A percentile compares a stretch with the other conserved stretches of the same genome.
Conservation (phyloP, 2,113 vertebrate genomes). For the Acrocephalus arundinaceus region DNA sequence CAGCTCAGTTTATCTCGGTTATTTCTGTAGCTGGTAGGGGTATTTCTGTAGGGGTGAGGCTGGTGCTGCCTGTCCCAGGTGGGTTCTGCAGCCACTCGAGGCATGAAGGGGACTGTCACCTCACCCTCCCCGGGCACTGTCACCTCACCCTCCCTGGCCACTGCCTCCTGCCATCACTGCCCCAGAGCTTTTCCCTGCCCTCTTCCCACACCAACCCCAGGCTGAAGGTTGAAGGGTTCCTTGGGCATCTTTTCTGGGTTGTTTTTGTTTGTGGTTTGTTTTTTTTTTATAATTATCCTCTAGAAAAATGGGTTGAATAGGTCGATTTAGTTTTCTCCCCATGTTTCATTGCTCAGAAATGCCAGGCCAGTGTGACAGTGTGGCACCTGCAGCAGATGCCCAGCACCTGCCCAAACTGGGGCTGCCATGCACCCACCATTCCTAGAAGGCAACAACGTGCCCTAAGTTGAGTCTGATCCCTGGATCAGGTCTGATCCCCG, state of each 20-base stretch:
- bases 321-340: neutral
- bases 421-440: accelerated
- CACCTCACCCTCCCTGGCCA: neutral
- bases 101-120: neutral
- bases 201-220: accelerated
- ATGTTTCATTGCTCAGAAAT: neutral
- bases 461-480: neutral
- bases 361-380: neutral
- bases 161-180: accelerated
- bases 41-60: neutral
- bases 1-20: neutral
- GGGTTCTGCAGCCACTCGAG: neutral
- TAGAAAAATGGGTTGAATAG: neutral
- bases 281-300: neutral
- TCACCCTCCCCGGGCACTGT: neutral
- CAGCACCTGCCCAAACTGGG: neutral
- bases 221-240: neutral
- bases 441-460: neutral
- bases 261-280: neutral
- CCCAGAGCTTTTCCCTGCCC: neutral
- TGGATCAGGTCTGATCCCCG: neutral
- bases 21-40: neutral
- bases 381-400: neutral
- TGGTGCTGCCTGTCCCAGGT: neutral
- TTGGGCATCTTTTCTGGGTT: neutral